Percentiles rank a stretch among this genome's conserved stretches.
phyloP scores from a whole-genome alignment of 2,113 vertebrate species.

The Athene noctua region DNA sequence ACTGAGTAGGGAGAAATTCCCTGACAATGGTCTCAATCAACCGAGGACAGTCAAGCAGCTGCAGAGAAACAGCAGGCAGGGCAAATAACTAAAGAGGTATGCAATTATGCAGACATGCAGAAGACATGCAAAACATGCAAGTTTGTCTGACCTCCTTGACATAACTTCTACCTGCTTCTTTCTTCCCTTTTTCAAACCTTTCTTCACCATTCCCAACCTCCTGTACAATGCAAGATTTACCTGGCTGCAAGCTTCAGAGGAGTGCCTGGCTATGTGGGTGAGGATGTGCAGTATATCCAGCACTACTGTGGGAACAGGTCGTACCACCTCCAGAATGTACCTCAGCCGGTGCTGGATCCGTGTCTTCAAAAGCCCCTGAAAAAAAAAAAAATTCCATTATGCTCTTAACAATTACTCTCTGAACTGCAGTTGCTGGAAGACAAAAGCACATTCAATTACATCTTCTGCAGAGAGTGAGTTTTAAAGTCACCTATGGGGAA shows the following conservation, averaged over 20 bases:
- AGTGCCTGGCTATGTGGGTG: constrained; percentile 87
- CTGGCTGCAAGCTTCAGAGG: constrained; percentile 82
- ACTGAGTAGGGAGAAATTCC: constrained; percentile 89
- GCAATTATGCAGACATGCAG: background rate
- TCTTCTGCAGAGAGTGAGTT: background rate
- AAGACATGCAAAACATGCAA: background rate
- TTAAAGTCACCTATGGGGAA: background rate
- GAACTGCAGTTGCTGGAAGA: background rate
- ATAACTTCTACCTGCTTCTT: background rate
- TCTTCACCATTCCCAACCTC: background rate
- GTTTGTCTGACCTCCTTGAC: background rate
- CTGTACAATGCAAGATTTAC: constrained; percentile 50
- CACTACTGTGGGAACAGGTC: constrained; percentile 82
- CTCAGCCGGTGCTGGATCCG: constrained; percentile 88
- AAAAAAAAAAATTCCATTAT: background rate
- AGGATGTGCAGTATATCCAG: constrained; percentile 87
- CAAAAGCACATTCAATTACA: background rate
- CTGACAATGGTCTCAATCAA: constrained; percentile 85
- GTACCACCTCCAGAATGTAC: constrained; percentile 90
- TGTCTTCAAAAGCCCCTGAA: constrained; percentile 91
- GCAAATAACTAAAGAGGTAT: background rate
- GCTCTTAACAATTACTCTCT: background rate
- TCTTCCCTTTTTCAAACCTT: background rate
- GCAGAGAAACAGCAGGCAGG: background rate
- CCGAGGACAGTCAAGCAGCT: constrained; percentile 93